These are phyloP conservation scores for Coendou prehensilis DNA, from an alignment of 2,797 vertebrate species.

Conservation along the genomic window DNA sequence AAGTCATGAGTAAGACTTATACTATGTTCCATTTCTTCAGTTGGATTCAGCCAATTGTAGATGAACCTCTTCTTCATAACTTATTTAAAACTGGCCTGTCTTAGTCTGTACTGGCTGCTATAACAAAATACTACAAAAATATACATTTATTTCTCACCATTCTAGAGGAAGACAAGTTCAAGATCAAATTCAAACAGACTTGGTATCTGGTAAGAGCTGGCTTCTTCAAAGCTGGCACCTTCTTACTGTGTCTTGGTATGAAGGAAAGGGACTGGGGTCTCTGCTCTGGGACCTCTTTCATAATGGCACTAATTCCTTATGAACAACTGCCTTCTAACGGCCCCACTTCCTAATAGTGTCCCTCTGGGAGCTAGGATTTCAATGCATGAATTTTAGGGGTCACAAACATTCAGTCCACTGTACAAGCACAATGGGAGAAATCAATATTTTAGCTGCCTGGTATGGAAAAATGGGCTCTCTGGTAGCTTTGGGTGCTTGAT, in stretches of 20 bases:
- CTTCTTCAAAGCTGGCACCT: not conserved
- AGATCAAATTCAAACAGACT: not conserved
- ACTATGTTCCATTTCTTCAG: not conserved
- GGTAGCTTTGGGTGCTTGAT: not conserved
- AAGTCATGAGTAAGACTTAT: not conserved
- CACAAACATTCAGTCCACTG: not conserved
- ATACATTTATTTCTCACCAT: not conserved
- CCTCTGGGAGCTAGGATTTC: not conserved
- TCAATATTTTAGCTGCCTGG: not conserved
- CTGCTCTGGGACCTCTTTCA: not conserved
- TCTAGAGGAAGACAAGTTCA: not conserved
- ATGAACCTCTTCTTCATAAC: not conserved
- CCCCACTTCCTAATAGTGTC: not conserved
- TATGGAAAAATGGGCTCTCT: not conserved
- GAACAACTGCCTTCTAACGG: not conserved
- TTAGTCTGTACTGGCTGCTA: not conserved
- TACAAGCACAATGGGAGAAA: not conserved
- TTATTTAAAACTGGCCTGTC: not conserved
- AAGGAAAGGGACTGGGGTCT: not conserved
- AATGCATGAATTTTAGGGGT: no score
- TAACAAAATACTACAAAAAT: not conserved
- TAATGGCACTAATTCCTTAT: not conserved
- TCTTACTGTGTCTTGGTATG: not conserved
- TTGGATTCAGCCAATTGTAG: not conserved
- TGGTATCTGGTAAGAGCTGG: not conserved